Evolutionary conservation across 2,113 vertebrate genomes (phyloP).

Genomic region (Castor canadensis): DNA sequence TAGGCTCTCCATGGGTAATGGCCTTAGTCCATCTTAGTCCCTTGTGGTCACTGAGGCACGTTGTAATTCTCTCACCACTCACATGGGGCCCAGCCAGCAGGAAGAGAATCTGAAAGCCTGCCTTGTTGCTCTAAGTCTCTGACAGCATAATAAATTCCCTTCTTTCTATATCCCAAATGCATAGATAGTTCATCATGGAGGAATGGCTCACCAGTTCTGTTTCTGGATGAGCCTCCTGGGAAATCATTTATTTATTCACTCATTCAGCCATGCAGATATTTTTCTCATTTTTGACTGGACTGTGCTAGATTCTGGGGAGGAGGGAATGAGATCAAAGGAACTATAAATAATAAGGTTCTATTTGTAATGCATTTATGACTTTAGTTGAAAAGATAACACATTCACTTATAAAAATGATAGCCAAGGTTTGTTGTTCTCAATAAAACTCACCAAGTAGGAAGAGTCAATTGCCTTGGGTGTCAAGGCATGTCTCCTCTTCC

Average conservation of each 20-base stretch:
- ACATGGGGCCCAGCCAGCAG: background rate
- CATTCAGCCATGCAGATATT: background rate
- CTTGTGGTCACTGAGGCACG: background rate
- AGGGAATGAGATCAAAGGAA: background rate
- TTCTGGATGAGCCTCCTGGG: background rate
- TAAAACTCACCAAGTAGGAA: background rate
- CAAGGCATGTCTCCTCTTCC: background rate
- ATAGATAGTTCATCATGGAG: background rate
- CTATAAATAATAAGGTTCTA: background rate
- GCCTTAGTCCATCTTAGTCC: constrained; percentile 38
- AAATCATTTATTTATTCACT: background rate
- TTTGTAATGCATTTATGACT: background rate
- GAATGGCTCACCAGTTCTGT: too few relatives aligned
- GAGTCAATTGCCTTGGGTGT: background rate
- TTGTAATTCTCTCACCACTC: background rate
- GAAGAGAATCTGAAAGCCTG: background rate
- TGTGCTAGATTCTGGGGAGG: background rate
- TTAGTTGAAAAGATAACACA: background rate
- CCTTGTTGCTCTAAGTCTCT: background rate
- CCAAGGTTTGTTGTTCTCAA: background rate
- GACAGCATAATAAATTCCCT: background rate
- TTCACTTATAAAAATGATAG: background rate
- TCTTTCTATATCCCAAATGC: background rate
- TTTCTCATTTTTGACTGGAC: background rate
- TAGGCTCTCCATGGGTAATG: constrained; percentile 31